Conservation (phyloP, 2,113 vertebrate species). For the Vidua chalybeata region DNA sequence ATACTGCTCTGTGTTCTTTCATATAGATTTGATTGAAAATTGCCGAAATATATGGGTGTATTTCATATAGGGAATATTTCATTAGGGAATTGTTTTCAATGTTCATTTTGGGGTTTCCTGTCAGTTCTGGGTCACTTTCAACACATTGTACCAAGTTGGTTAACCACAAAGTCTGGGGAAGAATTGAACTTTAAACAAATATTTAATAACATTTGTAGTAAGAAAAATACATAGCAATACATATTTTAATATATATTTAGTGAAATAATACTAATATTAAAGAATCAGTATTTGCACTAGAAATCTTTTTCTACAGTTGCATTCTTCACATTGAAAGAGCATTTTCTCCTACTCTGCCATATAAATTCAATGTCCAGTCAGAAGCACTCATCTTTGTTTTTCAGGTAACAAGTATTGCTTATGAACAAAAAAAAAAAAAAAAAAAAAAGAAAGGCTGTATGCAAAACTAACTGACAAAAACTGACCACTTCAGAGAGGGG, state of each 20-base stretch:
- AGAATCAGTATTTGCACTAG: not conserved
- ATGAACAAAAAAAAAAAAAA: not conserved
- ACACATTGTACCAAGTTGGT: not conserved
- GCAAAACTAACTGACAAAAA: not conserved
- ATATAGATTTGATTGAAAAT: not conserved
- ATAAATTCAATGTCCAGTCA: not conserved
- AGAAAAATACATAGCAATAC: not conserved
- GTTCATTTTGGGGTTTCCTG: not conserved
- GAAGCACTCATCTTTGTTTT: not conserved
- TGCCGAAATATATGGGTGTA: not conserved
- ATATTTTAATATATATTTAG: not conserved
- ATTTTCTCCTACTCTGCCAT: not conserved
- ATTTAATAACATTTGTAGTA: not conserved
- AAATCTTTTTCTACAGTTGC: not conserved
- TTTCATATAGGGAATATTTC: too few relatives aligned
- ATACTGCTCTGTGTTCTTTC: not conserved
- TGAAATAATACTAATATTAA: not conserved
- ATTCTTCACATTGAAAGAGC: not conserved
- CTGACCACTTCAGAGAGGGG: not conserved
- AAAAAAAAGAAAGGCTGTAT: not conserved
- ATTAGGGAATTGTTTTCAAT: not conserved
- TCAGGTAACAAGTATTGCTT: not conserved
- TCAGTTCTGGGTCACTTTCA: not conserved
- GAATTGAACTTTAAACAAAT: not conserved
- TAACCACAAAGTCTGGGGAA: not conserved